phyloP scores from a whole-genome alignment of 30 jellyfish, hydroid and myxozoan species.

The Morbakka virulenta region DNA sequence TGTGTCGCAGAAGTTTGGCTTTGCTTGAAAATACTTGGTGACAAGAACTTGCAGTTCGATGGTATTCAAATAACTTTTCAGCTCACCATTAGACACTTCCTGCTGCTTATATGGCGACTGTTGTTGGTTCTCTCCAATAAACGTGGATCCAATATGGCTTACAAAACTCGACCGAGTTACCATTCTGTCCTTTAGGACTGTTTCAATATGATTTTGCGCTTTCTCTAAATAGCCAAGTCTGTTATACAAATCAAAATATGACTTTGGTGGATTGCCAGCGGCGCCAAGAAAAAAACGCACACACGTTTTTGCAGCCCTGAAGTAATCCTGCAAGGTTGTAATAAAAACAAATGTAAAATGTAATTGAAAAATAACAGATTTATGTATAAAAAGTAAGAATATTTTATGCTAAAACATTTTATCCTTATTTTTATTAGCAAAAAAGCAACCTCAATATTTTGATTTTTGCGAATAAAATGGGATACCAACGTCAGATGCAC shows the following conservation, averaged over 20 bases:
- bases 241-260: slow-evolving; percentile 54
- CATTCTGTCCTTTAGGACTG: slow-evolving; percentile 62
- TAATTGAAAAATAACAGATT: neutral
- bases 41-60: slow-evolving; percentile 80
- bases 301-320: slow-evolving; percentile 95
- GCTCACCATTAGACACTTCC: slow-evolving; percentile 69
- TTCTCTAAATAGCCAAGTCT: slow-evolving; percentile 59
- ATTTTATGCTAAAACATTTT: too few species aligned
- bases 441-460: too few species aligned
- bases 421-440: too few species aligned
- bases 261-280: slow-evolving; percentile 72
- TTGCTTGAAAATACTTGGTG: slow-evolving; percentile 44
- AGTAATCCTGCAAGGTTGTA: slow-evolving; percentile 85
- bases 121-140: slow-evolving; percentile 61
- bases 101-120: slow-evolving; percentile 19
- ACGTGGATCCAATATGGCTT: slow-evolving; percentile 88
- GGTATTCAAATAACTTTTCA: slow-evolving; percentile 78
- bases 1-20: slow-evolving; percentile 1
- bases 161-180: slow-evolving; percentile 63
- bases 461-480: too few species aligned
- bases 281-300: slow-evolving; percentile 91
- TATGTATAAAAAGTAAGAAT: neutral
- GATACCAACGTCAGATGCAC: too few species aligned
- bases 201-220: slow-evolving; percentile 75
- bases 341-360: neutral